These are phyloP conservation scores for Elysia chlorotica DNA, from an alignment of 1,140 invertebrate genomes.

Conservation along the genomic window DNA sequence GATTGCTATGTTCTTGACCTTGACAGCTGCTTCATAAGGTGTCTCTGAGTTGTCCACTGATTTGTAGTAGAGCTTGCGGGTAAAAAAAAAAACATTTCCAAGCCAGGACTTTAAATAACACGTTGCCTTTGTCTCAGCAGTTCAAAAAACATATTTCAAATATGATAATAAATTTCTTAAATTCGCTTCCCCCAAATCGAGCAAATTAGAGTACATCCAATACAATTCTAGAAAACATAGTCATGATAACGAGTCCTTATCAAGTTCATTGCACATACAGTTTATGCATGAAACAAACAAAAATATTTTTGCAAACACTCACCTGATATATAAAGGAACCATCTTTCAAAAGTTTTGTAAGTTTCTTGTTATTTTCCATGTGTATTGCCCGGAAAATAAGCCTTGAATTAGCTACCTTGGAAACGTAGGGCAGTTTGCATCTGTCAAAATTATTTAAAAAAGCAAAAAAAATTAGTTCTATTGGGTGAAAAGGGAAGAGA, in stretches of 20 bases:
- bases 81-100: not conserved
- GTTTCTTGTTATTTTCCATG: slow-evolving; percentile 51
- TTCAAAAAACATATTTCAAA: not conserved
- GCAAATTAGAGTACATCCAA: not conserved
- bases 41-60: slow-evolving; percentile 26
- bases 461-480: no score
- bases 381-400: slow-evolving; percentile 62
- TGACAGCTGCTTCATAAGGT: slow-evolving; percentile 55
- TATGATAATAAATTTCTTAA: no score
- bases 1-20: slow-evolving; percentile 51
- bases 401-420: slow-evolving; percentile 59
- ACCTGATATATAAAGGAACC: slow-evolving; percentile 49
- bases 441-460: no score
- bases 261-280: not conserved
- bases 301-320: not conserved
- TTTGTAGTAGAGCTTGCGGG: slow-evolving; percentile 28
- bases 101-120: not conserved
- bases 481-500: slow-evolving; percentile 13
- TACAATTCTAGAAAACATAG: not conserved
- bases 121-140: not conserved
- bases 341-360: slow-evolving; percentile 58
- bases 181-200: not conserved
- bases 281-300: slow-evolving; percentile 3
- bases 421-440: slow-evolving; percentile 61
- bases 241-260: not conserved